These are phyloP conservation scores for Hanleya hanleyi DNA, from an alignment of 2,888 invertebrate species.

Conservation along the genomic window DNA sequence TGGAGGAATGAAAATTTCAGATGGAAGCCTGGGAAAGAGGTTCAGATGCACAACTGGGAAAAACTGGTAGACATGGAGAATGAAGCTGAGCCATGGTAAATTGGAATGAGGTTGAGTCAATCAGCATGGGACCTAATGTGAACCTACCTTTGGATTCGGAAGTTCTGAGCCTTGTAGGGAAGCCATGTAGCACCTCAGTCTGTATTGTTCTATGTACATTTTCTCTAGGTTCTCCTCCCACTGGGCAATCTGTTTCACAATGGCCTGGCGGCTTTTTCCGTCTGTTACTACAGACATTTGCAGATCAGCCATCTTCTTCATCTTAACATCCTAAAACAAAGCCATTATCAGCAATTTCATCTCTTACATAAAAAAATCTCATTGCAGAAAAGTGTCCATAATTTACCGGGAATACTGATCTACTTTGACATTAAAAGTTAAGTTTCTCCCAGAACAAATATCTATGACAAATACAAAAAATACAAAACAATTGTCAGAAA, in stretches of 20 bases:
- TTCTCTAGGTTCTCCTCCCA: slow-evolving; percentile 98
- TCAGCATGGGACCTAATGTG: too few relatives aligned
- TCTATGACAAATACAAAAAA: too few relatives aligned
- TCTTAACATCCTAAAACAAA: slow-evolving; percentile 88
- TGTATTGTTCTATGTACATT: slow-evolving; percentile 96
- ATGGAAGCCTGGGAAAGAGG: too few relatives aligned
- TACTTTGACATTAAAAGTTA: too few relatives aligned
- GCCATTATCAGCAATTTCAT: not conserved
- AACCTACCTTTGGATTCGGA: slow-evolving; percentile 94
- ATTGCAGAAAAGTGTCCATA: slow-evolving; percentile 1
- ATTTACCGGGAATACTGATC: slow-evolving; percentile 76
- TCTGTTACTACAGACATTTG: slow-evolving; percentile 97
- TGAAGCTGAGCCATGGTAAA: too few relatives aligned
- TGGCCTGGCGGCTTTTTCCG: slow-evolving; percentile 91
- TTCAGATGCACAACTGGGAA: too few relatives aligned
- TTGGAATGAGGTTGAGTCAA: too few relatives aligned
- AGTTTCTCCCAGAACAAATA: too few relatives aligned
- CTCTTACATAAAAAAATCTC: not conserved
- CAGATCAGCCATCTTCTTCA: slow-evolving; percentile 98
- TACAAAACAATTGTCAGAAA: too few relatives aligned
- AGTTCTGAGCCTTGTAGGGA: slow-evolving; percentile 89
- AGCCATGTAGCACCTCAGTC: slow-evolving; percentile 96
- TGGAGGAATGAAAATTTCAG: too few relatives aligned
- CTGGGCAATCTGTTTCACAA: slow-evolving; percentile 93
- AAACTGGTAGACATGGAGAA: too few relatives aligned